phyloP scores from a whole-genome alignment of 2,113 vertebrate genomes.

The Scomber colias region DNA sequence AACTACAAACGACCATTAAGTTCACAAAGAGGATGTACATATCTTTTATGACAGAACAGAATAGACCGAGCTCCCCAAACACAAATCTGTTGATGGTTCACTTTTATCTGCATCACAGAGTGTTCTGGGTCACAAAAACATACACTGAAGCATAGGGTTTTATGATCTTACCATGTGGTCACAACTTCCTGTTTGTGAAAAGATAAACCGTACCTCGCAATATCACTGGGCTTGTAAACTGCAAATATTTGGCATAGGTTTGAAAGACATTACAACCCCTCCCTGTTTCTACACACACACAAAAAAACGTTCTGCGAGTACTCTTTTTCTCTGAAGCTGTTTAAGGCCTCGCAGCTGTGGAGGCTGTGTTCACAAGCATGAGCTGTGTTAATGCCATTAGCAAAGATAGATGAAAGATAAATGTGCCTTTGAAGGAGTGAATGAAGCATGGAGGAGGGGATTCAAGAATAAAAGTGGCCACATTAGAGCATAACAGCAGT shows the following conservation, averaged over 20 bases:
- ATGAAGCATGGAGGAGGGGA: slow-evolving; percentile 45
- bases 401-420: slow-evolving; percentile 63
- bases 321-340: slow-evolving; percentile 45
- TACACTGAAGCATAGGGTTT: neutral
- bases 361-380: slow-evolving; percentile 55
- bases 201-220: slow-evolving; percentile 42
- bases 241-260: slow-evolving; percentile 53
- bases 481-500: slow-evolving; percentile 52
- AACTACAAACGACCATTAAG: slow-evolving; percentile 44
- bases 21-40: slow-evolving; percentile 58
- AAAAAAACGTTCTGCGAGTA: slow-evolving; percentile 21
- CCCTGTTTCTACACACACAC: slow-evolving; percentile 2
- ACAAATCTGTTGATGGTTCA: slow-evolving; percentile 30
- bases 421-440: slow-evolving; percentile 56
- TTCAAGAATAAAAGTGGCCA: slow-evolving; percentile 63
- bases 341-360: slow-evolving; percentile 59
- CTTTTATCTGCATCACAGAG: slow-evolving; percentile 44
- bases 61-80: slow-evolving; percentile 18
- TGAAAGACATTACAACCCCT: slow-evolving; percentile 35
- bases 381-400: slow-evolving; percentile 64
- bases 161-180: slow-evolving; percentile 1
- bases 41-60: slow-evolving; percentile 29
- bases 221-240: slow-evolving; percentile 46
- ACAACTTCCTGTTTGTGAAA: slow-evolving; percentile 58
- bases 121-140: slow-evolving; percentile 46